A percentile compares a stretch with the other conserved stretches of the same genome.
Evolutionary conservation across 2,797 vertebrate species (phyloP).

Genomic region (Rhinogobio ventralis): DNA sequence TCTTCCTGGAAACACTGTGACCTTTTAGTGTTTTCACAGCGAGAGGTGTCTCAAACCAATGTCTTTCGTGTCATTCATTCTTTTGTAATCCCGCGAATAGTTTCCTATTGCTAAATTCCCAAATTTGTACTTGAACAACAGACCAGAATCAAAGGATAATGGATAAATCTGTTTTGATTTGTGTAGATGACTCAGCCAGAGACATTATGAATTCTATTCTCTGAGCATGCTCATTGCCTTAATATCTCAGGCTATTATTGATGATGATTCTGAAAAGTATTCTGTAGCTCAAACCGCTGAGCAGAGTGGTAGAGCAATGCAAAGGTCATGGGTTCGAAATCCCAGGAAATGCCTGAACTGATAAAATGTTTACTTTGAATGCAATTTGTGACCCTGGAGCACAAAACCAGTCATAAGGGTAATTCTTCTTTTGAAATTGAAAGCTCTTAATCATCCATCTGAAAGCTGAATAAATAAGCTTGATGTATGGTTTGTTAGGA

Average conservation of each 20-base stretch:
- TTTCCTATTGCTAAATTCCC: not conserved
- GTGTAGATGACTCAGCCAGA: conserved; percentile 1
- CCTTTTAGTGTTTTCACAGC: conserved; percentile 6
- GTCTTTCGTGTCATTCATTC: not conserved
- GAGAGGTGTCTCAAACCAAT: not conserved
- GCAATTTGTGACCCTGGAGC: too few species aligned
- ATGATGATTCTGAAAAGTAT: conserved; percentile 23
- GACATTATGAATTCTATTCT: not conserved
- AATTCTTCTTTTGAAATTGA: too few species aligned
- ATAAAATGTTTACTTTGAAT: not conserved
- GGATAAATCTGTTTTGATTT: not conserved
- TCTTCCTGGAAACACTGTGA: not conserved
- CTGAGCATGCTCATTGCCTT: not conserved
- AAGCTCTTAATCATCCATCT: too few species aligned
- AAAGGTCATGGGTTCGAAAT: conserved; percentile 2
- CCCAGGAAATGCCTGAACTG: not conserved
- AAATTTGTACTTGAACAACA: not conserved
- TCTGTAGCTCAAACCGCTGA: not conserved
- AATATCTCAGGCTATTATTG: not conserved
- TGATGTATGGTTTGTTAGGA: too few species aligned
- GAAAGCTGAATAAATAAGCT: too few species aligned
- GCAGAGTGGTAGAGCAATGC: not conserved
- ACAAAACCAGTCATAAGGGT: too few species aligned
- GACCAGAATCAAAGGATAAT: not conserved
- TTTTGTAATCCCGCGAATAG: not conserved